Conservation (phyloP, 2,888 invertebrate species). For the Serrognathus titanus region DNA sequence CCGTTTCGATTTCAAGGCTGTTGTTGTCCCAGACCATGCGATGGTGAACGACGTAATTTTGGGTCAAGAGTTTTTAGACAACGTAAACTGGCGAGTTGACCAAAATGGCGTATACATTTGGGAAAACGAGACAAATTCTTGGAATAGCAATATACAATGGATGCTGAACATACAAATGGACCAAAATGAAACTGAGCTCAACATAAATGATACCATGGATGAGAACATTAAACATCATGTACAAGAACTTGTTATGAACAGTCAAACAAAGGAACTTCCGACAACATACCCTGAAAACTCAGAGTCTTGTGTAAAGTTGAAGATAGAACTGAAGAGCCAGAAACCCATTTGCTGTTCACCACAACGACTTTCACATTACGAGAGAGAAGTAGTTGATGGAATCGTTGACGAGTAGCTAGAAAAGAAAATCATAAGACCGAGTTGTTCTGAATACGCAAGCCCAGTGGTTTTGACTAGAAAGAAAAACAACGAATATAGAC, state of each 20-base stretch:
- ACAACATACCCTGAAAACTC: no score
- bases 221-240: neutral
- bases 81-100: neutral
- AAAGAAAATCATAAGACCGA: constrained; percentile 17
- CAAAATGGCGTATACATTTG: neutral
- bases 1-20: neutral
- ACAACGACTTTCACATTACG: constrained; percentile 13
- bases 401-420: constrained; percentile 20
- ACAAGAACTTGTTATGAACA: no score
- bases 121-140: neutral
- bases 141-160: neutral
- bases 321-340: neutral
- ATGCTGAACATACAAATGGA: neutral
- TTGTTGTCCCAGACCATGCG: neutral
- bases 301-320: neutral
- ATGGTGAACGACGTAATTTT: constrained; percentile 4
- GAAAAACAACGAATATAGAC: constrained; percentile 16
- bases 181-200: neutral
- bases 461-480: constrained; percentile 21
- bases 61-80: neutral
- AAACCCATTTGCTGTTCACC: constrained; percentile 2
- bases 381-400: constrained; percentile 5
- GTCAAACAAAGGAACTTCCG: no score
- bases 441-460: constrained; percentile 19
- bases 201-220: neutral